phyloP scores from a whole-genome alignment of 2,888 invertebrate species.

The Arrhopalites spinosus region DNA sequence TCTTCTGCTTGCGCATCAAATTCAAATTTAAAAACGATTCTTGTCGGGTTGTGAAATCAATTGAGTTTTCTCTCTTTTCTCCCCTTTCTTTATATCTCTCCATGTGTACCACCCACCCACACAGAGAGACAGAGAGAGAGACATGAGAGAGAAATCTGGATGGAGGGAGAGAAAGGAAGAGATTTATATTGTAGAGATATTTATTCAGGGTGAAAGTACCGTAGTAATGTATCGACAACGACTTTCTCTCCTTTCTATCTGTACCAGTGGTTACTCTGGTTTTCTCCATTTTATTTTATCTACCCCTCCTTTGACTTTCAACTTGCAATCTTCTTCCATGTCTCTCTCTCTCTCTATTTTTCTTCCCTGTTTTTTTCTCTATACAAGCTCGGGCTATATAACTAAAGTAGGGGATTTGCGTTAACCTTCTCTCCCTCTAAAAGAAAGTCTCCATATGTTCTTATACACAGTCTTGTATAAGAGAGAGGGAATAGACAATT shows the following conservation, averaged over 20 bases:
- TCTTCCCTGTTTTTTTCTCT: neutral
- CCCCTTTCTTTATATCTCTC: neutral
- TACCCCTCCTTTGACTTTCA: neutral
- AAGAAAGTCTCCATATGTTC: too few species aligned
- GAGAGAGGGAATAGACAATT: too few species aligned
- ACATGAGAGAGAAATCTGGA: too few species aligned
- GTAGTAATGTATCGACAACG: neutral
- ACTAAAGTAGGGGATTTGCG: too few species aligned
- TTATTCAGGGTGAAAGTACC: constrained; percentile 4
- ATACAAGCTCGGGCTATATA: too few species aligned
- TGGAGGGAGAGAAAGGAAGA: neutral
- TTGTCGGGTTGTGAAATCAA: constrained; percentile 29
- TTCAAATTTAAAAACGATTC: constrained; percentile 31
- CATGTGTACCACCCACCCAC: neutral
- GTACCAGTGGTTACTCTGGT: neutral
- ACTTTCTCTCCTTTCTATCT: too few species aligned
- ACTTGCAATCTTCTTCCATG: too few species aligned
- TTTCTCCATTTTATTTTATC: constrained; percentile 16
- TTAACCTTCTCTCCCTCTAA: neutral
- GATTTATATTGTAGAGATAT: neutral
- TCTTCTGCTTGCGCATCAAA: constrained; percentile 28
- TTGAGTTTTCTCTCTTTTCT: constrained; percentile 18
- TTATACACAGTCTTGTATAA: neutral
- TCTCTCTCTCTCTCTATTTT: neutral
- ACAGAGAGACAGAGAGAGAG: too few species aligned